phyloP scores from a whole-genome alignment of 2,113 vertebrate genomes.

The Blennius ocellaris region DNA sequence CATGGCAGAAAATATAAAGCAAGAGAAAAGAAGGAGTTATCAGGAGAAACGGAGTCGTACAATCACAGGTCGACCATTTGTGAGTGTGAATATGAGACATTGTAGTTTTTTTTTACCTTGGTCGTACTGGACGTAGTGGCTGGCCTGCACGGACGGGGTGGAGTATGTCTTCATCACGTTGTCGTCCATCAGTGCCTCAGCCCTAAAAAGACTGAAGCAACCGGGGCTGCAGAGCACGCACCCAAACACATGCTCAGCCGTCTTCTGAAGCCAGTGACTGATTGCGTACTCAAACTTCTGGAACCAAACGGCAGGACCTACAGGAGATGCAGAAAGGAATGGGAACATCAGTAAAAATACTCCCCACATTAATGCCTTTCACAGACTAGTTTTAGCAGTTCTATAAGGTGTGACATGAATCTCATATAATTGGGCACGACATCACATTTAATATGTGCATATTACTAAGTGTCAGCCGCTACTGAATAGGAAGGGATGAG shows the following conservation, averaged over 20 bases:
- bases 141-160: conserved; percentile 69
- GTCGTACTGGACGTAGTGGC: conserved; percentile 78
- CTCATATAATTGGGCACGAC: too few relatives aligned
- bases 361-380: too few relatives aligned
- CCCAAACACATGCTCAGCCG: conserved; percentile 81
- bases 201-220: conserved; percentile 84
- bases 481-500: too few relatives aligned
- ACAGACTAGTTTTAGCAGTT: too few relatives aligned
- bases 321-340: background rate
- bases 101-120: conserved; percentile 61
- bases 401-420: too few relatives aligned
- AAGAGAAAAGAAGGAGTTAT: too few relatives aligned
- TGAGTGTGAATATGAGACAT: background rate
- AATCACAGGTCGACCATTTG: background rate
- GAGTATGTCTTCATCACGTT: conserved; percentile 83
- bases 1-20: too few relatives aligned
- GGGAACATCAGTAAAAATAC: background rate
- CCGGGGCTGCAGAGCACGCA: conserved; percentile 83
- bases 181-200: conserved; percentile 80
- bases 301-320: conserved; percentile 84
- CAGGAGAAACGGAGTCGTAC: background rate
- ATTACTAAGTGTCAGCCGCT: too few relatives aligned
- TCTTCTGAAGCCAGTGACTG: conserved; percentile 85
- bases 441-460: too few relatives aligned
- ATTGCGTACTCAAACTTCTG: conserved; percentile 85